phyloP scores from a whole-genome alignment of 2,113 vertebrate genomes.

The Patagioenas fasciata region DNA sequence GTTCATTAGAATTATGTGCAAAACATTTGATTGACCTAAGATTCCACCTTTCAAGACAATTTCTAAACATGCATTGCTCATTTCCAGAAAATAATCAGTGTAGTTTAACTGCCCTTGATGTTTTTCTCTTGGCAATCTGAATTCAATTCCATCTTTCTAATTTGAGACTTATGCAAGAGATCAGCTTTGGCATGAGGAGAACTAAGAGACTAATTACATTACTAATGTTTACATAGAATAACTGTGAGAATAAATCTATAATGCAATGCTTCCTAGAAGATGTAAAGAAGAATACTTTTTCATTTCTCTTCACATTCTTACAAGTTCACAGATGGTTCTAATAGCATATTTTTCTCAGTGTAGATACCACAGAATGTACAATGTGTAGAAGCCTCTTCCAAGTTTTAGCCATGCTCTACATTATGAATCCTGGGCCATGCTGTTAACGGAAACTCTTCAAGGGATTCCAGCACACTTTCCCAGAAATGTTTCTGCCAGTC shows the following conservation, averaged over 20 bases:
- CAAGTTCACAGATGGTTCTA: neutral
- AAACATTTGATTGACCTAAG: neutral
- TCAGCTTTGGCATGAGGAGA: neutral
- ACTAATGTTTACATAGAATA: neutral
- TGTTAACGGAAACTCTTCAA: neutral
- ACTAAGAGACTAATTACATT: neutral
- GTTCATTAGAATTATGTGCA: neutral
- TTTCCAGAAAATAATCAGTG: neutral
- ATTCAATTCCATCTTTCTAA: neutral
- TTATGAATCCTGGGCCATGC: neutral
- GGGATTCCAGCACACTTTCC: neutral
- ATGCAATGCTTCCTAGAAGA: neutral
- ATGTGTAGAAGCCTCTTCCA: neutral
- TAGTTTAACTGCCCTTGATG: neutral
- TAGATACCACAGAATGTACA: neutral
- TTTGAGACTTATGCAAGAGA: neutral
- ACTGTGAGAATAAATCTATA: neutral
- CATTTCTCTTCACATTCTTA: neutral
- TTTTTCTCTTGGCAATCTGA: neutral
- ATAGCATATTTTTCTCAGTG: neutral
- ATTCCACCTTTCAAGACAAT: neutral
- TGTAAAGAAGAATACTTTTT: neutral
- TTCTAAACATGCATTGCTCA: neutral
- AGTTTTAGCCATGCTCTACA: neutral
- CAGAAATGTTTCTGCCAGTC: neutral